A percentile compares a stretch with the other conserved stretches of the same genome.
These are phyloP conservation scores for Melanargia galathea DNA, from an alignment of 2,888 invertebrate species.

Conservation along the genomic window DNA sequence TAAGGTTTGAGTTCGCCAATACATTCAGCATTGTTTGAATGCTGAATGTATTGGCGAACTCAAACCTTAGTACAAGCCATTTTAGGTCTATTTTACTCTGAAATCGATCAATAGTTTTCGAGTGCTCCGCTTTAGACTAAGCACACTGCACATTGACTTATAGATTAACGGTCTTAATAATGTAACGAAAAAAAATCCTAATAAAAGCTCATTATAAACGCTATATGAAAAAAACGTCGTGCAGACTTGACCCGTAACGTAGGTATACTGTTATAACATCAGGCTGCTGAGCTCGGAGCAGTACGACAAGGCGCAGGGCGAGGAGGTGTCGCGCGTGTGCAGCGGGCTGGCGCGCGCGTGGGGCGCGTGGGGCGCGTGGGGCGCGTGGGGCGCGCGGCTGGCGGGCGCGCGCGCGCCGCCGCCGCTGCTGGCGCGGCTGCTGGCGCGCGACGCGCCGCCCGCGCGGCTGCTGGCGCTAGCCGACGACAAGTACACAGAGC, in stretches of 20 bases:
- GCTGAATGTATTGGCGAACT: no score
- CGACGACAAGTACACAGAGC: constrained; percentile 65
- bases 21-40: no score
- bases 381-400: constrained; percentile 50
- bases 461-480: constrained; percentile 53
- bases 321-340: constrained; percentile 55
- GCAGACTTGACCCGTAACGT: background rate
- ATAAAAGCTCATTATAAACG: no score
- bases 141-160: no score
- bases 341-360: constrained; percentile 61
- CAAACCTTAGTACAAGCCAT: no score
- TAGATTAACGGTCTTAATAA: no score
- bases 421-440: constrained; percentile 45
- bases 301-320: constrained; percentile 26
- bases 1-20: no score
- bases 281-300: constrained; percentile 25
- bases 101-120: no score
- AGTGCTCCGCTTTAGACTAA: no score
- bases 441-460: constrained; percentile 48
- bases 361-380: constrained; percentile 52
- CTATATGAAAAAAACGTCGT: no score
- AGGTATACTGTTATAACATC: background rate
- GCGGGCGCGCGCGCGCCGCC: constrained; percentile 47
- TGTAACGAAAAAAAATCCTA: no score
- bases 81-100: no score